Percentiles rank a stretch among this genome's conserved stretches.
phyloP scores from a whole-genome alignment of 1,140 invertebrate genomes.

The Drosophila arizonae region DNA sequence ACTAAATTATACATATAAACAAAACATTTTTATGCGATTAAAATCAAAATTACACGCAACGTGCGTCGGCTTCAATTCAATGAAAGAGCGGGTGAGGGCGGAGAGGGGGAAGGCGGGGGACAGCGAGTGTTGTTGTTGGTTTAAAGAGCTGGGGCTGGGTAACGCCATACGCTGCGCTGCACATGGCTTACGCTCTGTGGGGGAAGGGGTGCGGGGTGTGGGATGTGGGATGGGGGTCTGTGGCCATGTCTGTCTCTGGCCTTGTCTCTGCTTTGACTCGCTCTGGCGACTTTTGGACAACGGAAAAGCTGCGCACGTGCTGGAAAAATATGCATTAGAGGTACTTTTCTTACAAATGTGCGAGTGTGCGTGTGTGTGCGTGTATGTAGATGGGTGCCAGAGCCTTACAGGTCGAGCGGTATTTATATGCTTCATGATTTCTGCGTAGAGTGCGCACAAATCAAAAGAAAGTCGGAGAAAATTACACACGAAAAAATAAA shows the following conservation, averaged over 20 bases:
- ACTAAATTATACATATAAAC: constrained; percentile 82
- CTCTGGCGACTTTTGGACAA: constrained; percentile 46
- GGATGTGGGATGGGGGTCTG: neutral
- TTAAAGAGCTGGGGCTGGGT: constrained; percentile 1
- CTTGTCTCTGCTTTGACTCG: constrained; percentile 33
- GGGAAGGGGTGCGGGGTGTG: neutral
- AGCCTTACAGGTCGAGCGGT: constrained; percentile 37
- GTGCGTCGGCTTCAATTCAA: constrained; percentile 62
- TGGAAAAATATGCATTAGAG: constrained; percentile 74
- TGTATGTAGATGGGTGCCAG: constrained; percentile 16
- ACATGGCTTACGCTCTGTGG: constrained; percentile 25
- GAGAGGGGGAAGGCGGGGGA: no score
- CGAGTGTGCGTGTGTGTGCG: neutral
- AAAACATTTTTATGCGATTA: constrained; percentile 81
- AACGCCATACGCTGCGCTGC: constrained; percentile 48
- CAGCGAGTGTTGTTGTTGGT: neutral
- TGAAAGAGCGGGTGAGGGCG: neutral
- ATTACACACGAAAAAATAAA: neutral
- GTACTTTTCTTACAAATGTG: constrained; percentile 21
- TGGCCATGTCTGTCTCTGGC: constrained; percentile 7
- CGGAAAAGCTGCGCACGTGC: constrained; percentile 80
- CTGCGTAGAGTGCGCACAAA: constrained; percentile 35
- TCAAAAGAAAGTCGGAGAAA: constrained; percentile 36
- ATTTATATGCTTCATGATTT: constrained; percentile 48
- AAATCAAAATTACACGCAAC: constrained; percentile 81